phyloP scores from a whole-genome alignment of 2,797 vertebrate genomes.

The Hydrolagus colliei region DNA sequence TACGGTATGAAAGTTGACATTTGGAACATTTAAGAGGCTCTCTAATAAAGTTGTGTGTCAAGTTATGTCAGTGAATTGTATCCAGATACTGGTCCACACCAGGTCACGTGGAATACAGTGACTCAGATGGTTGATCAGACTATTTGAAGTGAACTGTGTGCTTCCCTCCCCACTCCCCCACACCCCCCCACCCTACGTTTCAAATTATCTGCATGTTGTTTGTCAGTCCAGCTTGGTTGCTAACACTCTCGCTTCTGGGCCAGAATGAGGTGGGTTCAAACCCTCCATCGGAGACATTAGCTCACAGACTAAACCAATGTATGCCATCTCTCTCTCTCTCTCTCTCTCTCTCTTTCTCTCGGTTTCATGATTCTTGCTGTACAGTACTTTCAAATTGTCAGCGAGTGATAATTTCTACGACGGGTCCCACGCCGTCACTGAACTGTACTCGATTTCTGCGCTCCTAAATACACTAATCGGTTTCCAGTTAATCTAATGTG shows the following conservation, averaged over 20 bases:
- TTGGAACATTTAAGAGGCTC: conserved; percentile 4
- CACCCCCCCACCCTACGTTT: too few species aligned
- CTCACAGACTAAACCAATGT: too few species aligned
- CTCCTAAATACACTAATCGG: background rate
- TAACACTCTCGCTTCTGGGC: too few species aligned
- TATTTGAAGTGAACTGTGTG: too few species aligned
- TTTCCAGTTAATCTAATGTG: too few species aligned
- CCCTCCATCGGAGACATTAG: too few species aligned
- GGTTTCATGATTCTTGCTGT: conserved; percentile 4
- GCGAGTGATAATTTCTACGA: background rate
- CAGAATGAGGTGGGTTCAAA: too few species aligned
- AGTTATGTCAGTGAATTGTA: background rate
- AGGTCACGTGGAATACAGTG: background rate
- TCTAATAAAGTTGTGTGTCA: background rate
- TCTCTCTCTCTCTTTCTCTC: background rate
- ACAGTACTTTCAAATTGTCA: conserved; percentile 1
- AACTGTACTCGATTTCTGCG: background rate
- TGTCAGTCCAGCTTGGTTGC: too few species aligned
- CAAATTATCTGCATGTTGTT: too few species aligned
- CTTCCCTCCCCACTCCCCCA: too few species aligned
- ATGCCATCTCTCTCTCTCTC: conserved; percentile 5
- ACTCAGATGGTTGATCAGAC: background rate
- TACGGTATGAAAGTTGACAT: conserved; percentile 16
- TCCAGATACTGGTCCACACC: background rate
- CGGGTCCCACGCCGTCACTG: background rate